These are phyloP conservation scores for Pelobates cultripes DNA, from an alignment of 2,797 vertebrate species.

Conservation along the genomic window DNA sequence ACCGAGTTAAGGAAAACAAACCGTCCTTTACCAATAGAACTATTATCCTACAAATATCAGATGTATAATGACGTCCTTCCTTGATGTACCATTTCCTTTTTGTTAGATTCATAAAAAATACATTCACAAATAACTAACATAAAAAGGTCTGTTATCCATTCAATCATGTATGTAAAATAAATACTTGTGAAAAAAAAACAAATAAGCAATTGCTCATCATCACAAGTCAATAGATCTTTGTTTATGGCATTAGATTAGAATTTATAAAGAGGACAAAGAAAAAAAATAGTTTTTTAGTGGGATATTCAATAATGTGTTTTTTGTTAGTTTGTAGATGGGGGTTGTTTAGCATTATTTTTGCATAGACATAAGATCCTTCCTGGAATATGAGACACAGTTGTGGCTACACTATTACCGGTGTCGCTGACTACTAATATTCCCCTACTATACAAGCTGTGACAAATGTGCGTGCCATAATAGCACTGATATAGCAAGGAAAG, in stretches of 20 bases:
- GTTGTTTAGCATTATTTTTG: no score
- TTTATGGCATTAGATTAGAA: neutral
- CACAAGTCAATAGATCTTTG: neutral
- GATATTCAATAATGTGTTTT: no score
- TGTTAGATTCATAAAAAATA: neutral
- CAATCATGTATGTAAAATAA: neutral
- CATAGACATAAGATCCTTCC: no score
- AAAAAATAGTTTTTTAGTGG: neutral
- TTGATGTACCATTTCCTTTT: conserved; percentile 6
- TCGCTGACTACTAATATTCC: no score
- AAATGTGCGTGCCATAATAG: no score
- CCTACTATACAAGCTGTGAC: no score
- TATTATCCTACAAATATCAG: conserved; percentile 10
- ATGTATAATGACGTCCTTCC: conserved; percentile 7
- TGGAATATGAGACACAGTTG: no score
- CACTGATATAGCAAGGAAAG: no score
- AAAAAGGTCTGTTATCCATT: neutral
- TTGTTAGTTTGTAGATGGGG: no score
- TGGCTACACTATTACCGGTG: no score
- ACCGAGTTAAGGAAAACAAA: conserved; percentile 11
- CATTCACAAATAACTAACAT: neutral
- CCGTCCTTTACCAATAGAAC: conserved; percentile 14
- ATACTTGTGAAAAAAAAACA: neutral
- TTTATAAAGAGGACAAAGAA: neutral
- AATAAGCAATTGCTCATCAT: neutral